Conservation (phyloP, 2,797 vertebrate species). For the Phylloscopus collybita region DNA sequence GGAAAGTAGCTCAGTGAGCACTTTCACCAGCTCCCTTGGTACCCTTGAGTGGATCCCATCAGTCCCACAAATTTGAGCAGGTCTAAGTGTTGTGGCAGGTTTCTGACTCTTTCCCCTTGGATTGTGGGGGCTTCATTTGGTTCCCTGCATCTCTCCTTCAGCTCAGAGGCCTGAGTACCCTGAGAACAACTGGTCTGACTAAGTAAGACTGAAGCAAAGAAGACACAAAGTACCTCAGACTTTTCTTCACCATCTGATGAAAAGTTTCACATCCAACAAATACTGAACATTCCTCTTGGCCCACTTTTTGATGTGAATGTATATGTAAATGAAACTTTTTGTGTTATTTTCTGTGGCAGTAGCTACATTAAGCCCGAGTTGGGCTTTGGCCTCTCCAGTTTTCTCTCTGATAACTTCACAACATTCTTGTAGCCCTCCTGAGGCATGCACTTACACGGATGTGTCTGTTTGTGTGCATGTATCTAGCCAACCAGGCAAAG, state of each 20-base stretch:
- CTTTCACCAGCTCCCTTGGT: background rate
- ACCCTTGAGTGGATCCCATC: too few species aligned
- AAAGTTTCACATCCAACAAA: background rate
- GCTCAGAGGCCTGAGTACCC: background rate
- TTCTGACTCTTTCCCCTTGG: background rate
- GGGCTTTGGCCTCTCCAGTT: background rate
- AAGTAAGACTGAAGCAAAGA: background rate
- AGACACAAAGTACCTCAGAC: background rate
- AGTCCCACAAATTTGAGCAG: accelerated
- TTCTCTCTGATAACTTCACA: background rate
- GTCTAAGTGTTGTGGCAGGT: background rate
- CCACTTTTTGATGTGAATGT: background rate
- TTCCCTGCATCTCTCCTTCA: background rate
- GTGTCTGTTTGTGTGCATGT: background rate
- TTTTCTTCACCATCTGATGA: background rate
- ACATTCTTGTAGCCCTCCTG: background rate
- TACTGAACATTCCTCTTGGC: background rate
- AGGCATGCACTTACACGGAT: background rate
- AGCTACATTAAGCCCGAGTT: background rate
- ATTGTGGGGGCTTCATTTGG: background rate
- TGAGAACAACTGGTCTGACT: background rate
- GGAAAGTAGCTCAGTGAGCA: background rate
- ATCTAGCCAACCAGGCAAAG: background rate
- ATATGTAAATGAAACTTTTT: background rate
- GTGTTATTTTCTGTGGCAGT: background rate